Percentiles rank a stretch among this genome's conserved stretches.
These are phyloP conservation scores for Mystacides longicornis DNA, from an alignment of 2,888 invertebrate species.

Conservation along the genomic window DNA sequence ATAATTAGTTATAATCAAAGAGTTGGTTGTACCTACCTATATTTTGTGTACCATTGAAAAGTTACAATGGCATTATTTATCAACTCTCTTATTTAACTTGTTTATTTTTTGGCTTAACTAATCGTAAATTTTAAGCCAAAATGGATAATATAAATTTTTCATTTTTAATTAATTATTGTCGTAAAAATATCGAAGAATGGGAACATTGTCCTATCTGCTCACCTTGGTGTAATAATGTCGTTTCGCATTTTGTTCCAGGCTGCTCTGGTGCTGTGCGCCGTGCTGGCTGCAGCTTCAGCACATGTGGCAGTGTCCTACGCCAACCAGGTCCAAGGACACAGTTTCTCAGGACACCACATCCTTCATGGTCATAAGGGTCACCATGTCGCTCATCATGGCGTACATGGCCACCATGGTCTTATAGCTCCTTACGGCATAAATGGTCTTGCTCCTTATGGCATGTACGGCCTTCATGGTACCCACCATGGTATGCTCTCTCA, in stretches of 20 bases:
- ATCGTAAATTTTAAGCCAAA: no score
- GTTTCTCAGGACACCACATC: background rate
- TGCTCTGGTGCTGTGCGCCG: slow-evolving; percentile 6
- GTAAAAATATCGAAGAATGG: no score
- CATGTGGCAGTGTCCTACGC: slow-evolving; percentile 15
- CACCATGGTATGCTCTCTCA: no score
- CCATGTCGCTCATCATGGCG: slow-evolving; percentile 3
- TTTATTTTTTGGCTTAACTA: no score
- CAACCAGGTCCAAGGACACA: slow-evolving; percentile 9
- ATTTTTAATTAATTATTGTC: no score
- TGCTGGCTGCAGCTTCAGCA: slow-evolving; percentile 7
- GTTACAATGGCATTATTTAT: no score
- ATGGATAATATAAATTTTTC: no score
- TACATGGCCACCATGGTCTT: slow-evolving; percentile 2
- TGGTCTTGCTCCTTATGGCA: slow-evolving; percentile 11
- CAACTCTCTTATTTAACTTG: no score
- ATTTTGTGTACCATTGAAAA: no score
- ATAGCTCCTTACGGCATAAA: slow-evolving; percentile 6
- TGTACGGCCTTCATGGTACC: slow-evolving; percentile 9
- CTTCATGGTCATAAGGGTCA: slow-evolving; percentile 6
- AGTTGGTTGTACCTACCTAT: no score
- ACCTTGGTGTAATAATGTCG: background rate
- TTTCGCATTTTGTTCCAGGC: slow-evolving; percentile 5
- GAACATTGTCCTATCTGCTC: no score
- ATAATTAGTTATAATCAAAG: no score